Conservation (phyloP, 2,797 vertebrate genomes). For the Danio jaintianensis region DNA sequence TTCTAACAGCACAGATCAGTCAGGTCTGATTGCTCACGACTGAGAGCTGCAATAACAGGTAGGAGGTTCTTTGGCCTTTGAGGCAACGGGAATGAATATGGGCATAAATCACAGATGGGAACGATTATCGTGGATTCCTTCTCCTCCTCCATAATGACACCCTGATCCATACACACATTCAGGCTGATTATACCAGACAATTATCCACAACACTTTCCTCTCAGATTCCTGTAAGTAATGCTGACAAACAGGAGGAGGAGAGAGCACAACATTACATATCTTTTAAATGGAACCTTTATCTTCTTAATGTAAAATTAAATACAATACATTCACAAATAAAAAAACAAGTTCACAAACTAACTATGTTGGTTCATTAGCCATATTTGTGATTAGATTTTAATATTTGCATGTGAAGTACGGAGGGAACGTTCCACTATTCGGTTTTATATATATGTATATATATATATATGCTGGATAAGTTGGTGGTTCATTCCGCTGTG, state of each 20-base stretch:
- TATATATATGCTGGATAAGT: too few species aligned
- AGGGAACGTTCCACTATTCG: too few species aligned
- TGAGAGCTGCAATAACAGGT: not conserved
- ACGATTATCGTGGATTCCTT: not conserved
- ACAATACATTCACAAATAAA: too few species aligned
- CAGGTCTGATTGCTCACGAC: constrained; percentile 1
- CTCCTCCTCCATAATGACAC: constrained; percentile 16
- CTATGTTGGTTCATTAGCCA: too few species aligned
- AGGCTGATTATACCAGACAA: not conserved
- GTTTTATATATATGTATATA: too few species aligned
- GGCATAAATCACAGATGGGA: not conserved
- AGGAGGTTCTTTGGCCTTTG: constrained; percentile 6
- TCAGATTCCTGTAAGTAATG: not conserved
- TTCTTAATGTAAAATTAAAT: too few species aligned
- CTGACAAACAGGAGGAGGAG: not conserved
- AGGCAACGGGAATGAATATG: not conserved
- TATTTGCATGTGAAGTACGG: too few species aligned
- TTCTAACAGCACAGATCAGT: not conserved
- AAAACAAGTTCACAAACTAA: too few species aligned
- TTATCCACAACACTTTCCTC: constrained; percentile 10
- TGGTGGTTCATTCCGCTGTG: too few species aligned
- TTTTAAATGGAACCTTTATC: too few species aligned
- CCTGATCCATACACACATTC: constrained; percentile 11
- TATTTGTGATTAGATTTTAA: too few species aligned
- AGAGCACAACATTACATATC: not conserved